Conservation (phyloP, 2,888 invertebrate genomes). For the Gymnocheta viridis region DNA sequence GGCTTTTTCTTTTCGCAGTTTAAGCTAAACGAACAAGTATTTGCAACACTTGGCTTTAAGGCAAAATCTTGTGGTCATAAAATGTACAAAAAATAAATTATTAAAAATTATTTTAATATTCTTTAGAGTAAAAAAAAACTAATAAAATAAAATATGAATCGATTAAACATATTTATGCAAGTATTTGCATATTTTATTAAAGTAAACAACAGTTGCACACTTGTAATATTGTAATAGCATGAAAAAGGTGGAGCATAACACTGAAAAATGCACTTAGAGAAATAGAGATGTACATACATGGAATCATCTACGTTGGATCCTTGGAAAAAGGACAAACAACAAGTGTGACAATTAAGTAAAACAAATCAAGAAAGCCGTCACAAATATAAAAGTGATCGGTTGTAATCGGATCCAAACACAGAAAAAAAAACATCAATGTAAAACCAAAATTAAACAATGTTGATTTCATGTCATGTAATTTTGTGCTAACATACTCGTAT, state of each 20-base stretch:
- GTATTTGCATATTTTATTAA: constrained; percentile 60
- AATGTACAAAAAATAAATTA: constrained; percentile 1
- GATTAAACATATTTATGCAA: constrained; percentile 47
- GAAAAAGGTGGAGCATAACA: constrained; percentile 17
- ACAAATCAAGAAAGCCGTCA: no score
- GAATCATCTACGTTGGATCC: no score
- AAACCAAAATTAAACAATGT: no score
- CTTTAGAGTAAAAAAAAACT: constrained; percentile 30
- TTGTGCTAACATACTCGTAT: no score
- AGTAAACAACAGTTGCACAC: constrained; percentile 46
- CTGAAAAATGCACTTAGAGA: constrained; percentile 22
- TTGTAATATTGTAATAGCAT: constrained; percentile 19
- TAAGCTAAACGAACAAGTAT: not conserved
- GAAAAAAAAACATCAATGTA: no score
- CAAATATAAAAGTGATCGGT: no score
- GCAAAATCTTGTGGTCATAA: not conserved
- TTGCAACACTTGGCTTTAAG: not conserved
- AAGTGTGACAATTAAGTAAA: no score
- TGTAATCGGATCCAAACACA: no score
- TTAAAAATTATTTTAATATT: constrained; percentile 38
- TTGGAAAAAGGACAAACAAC: no score
- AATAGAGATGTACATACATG: no score
- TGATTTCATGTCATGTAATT: no score
- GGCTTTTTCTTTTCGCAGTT: not conserved
- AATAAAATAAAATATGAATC: constrained; percentile 46